A percentile compares a stretch with the other conserved stretches of the same genome.
Evolutionary conservation across 2,797 vertebrate genomes (phyloP).

Genomic region (Xenopus petersii): DNA sequence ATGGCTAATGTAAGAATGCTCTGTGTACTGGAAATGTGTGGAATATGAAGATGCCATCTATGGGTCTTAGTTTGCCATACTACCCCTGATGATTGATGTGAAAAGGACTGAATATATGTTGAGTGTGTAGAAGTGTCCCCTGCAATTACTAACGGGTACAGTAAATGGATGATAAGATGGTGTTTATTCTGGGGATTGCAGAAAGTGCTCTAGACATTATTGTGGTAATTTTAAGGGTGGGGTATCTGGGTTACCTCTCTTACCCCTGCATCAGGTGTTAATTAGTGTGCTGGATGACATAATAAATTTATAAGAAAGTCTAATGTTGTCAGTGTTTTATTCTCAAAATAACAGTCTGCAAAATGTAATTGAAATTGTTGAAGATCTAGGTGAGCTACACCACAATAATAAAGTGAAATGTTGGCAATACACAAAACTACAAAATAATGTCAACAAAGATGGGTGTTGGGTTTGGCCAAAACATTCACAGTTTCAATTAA

Average conservation of each 20-base stretch:
- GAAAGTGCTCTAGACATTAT: slow-evolving; percentile 8
- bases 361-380: not conserved
- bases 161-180: not conserved
- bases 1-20: not conserved
- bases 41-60: not conserved
- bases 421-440: too few species aligned
- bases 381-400: not conserved
- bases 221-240: slow-evolving; percentile 27
- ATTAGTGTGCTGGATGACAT: slow-evolving; percentile 44
- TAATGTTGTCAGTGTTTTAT: slow-evolving; percentile 20
- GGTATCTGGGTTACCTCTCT: slow-evolving; percentile 38
- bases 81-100: not conserved
- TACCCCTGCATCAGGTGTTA: slow-evolving; percentile 42
- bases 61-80: not conserved
- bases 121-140: not conserved
- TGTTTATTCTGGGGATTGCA: slow-evolving; percentile 1
- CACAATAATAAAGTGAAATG: too few species aligned
- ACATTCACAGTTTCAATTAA: too few species aligned
- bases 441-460: too few species aligned
- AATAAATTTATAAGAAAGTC: slow-evolving; percentile 48
- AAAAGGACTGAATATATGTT: not conserved
- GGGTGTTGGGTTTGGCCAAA: too few species aligned
- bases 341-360: not conserved
- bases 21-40: not conserved
- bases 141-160: not conserved